Conservation (phyloP, 1,140 invertebrate species). For the Eriosoma lanigerum region DNA sequence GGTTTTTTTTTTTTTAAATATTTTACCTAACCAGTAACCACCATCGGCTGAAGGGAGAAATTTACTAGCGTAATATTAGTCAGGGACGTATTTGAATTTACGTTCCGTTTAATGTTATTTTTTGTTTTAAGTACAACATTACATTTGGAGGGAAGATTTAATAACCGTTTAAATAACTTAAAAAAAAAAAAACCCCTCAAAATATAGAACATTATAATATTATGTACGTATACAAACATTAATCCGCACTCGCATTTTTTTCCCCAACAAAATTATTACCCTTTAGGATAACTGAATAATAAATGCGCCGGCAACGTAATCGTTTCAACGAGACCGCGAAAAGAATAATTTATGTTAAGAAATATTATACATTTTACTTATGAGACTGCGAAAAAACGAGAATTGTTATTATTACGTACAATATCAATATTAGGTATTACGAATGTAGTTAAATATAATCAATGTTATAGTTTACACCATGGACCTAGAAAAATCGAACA, state of each 20-base stretch:
- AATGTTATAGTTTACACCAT: too few species aligned
- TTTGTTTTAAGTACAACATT: conserved; percentile 14
- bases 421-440: too few species aligned
- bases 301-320: not conserved
- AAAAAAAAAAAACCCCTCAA: not conserved
- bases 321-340: not conserved
- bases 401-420: too few species aligned
- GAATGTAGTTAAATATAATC: too few species aligned
- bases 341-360: too few species aligned
- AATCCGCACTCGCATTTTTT: conserved; percentile 22
- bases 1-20: conserved; percentile 32
- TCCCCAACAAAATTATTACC: not conserved
- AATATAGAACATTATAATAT: not conserved
- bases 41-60: not conserved
- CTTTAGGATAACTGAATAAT: not conserved
- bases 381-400: too few species aligned
- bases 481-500: too few species aligned
- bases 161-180: conserved; percentile 35
- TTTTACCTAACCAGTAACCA: not conserved
- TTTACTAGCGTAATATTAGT: not conserved
- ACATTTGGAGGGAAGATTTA: conserved; percentile 26
- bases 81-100: conserved; percentile 27
- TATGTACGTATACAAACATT: not conserved
- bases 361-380: too few species aligned
- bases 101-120: conserved; percentile 26